Conservation (phyloP, 2,797 vertebrate species). For the Selene dorsalis region DNA sequence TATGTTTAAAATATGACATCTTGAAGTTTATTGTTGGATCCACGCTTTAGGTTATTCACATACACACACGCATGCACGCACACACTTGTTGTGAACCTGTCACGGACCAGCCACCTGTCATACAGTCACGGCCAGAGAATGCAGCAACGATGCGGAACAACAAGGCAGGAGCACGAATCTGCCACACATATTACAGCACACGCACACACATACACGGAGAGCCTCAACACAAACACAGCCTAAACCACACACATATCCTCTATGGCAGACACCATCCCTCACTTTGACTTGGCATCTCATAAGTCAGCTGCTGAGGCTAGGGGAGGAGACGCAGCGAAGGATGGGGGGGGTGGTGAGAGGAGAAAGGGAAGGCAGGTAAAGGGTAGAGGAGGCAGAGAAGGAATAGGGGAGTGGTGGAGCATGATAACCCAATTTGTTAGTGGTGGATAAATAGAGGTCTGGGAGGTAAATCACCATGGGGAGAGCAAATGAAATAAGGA, state of each 20-base stretch:
- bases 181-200: slow-evolving; percentile 26
- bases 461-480: slow-evolving; percentile 78
- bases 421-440: slow-evolving; percentile 84
- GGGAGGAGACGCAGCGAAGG: slow-evolving; percentile 13
- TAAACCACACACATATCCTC: slow-evolving; percentile 51
- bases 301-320: slow-evolving; percentile 66
- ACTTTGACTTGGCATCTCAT: slow-evolving; percentile 73
- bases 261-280: slow-evolving; percentile 68
- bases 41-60: slow-evolving; percentile 17
- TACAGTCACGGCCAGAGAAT: slow-evolving; percentile 51
- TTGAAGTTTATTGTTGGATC: slow-evolving; percentile 7
- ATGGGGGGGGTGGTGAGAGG: slow-evolving; percentile 28
- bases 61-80: slow-evolving; percentile 26
- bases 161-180: slow-evolving; percentile 42
- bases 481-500: slow-evolving; percentile 78
- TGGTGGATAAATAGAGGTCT: slow-evolving; percentile 81
- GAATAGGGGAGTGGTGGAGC: slow-evolving; percentile 67
- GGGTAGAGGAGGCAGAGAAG: slow-evolving; percentile 52
- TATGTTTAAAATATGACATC: slow-evolving; percentile 28
- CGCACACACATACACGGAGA: slow-evolving; percentile 24
- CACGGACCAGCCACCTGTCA: slow-evolving; percentile 69
- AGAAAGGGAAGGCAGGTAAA: slow-evolving; percentile 53
- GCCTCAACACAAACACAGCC: slow-evolving; percentile 33
- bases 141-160: slow-evolving; percentile 64
- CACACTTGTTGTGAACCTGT: slow-evolving; percentile 53